These are phyloP conservation scores for Malurus cyaneus DNA, from an alignment of 2,113 vertebrate genomes.

Conservation along the genomic window DNA sequence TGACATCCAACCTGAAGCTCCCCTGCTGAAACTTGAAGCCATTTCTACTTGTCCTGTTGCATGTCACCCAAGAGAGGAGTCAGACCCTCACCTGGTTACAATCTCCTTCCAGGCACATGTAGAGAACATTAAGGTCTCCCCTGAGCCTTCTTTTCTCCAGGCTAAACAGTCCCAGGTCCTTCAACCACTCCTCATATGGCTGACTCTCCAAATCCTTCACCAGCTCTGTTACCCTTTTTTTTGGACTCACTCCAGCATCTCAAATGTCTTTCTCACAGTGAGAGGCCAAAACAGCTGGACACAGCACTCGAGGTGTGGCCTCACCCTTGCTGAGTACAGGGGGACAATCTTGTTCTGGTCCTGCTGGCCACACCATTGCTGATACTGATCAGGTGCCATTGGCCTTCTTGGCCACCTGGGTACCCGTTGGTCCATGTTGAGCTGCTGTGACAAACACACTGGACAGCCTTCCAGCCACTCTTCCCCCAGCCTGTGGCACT, in stretches of 20 bases:
- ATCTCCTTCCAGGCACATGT: neutral
- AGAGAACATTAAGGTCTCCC: neutral
- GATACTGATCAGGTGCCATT: neutral
- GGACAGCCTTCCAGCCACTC: neutral
- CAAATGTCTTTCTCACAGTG: neutral
- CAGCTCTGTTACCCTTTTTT: neutral
- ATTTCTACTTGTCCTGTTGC: neutral
- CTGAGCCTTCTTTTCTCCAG: neutral
- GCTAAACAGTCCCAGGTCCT: neutral
- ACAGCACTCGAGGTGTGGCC: rapidly evolving
- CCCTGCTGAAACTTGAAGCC: neutral
- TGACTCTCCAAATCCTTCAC: neutral
- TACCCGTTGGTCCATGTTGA: neutral
- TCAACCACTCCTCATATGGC: neutral
- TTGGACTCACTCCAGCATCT: neutral
- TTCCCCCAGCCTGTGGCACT: neutral
- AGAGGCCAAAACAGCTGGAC: neutral
- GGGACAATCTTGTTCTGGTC: neutral
- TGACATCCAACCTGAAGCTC: neutral
- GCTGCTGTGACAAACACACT: neutral
- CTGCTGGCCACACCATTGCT: neutral
- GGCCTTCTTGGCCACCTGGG: neutral
- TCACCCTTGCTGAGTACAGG: rapidly evolving
- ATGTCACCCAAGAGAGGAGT: neutral
- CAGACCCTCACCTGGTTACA: neutral